These are phyloP conservation scores for Chrysolina oricalcia DNA, from an alignment of 2,888 invertebrate genomes.

Conservation along the genomic window DNA sequence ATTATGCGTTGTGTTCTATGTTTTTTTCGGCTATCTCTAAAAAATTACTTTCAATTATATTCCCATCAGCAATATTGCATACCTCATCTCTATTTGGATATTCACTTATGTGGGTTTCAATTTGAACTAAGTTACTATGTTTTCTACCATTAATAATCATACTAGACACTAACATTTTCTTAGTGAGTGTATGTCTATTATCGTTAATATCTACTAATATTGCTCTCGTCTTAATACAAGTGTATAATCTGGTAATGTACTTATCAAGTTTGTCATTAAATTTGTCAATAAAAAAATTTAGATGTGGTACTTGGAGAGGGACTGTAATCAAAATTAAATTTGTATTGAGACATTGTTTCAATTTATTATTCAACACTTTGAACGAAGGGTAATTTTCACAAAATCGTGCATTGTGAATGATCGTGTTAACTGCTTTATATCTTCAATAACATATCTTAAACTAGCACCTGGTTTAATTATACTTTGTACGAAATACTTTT, in stretches of 20 bases:
- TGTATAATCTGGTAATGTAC: neutral
- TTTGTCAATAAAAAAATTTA: slow-evolving; percentile 1
- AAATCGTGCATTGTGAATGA: slow-evolving; percentile 11
- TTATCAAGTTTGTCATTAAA: neutral
- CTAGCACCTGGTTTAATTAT: slow-evolving; percentile 21
- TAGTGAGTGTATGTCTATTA: no score
- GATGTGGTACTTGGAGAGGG: neutral
- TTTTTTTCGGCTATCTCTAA: neutral
- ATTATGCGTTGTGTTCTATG: neutral
- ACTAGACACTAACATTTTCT: neutral
- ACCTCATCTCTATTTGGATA: no score
- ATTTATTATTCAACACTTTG: slow-evolving; percentile 9
- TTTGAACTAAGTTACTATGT: slow-evolving; percentile 1
- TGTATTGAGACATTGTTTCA: slow-evolving; percentile 23
- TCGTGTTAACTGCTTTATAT: neutral
- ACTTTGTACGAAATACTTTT: slow-evolving; percentile 4
- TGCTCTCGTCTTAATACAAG: no score
- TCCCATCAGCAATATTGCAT: no score
- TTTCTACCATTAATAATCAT: neutral
- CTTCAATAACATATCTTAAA: neutral
- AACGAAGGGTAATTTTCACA: slow-evolving; percentile 12
- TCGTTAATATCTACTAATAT: no score
- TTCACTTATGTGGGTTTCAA: no score
- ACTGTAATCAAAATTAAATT: neutral
- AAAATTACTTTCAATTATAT: slow-evolving; percentile 1